Percentiles rank a stretch among this genome's conserved stretches.
phyloP scores from a whole-genome alignment of 2,113 vertebrate species.

The Ctenomys sociabilis region DNA sequence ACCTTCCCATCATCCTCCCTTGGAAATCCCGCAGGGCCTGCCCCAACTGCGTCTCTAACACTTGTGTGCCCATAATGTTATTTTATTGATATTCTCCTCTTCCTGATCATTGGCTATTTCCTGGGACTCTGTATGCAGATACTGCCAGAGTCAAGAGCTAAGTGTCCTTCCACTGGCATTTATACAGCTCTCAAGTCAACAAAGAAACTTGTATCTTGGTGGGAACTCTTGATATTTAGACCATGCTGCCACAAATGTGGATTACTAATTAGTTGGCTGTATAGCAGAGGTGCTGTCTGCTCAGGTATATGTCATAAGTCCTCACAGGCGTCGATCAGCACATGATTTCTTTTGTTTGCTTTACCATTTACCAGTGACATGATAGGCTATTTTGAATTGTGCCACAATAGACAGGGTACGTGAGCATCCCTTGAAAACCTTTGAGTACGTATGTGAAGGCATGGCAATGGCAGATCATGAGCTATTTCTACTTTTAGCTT shows the following conservation, averaged over 20 bases:
- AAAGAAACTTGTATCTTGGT: not conserved
- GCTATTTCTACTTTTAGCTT: not conserved
- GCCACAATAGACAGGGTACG: not conserved
- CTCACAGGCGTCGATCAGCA: not conserved
- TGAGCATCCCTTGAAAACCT: not conserved
- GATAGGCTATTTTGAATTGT: not conserved
- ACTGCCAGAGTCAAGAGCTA: not conserved
- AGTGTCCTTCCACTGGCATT: not conserved
- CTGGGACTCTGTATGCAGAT: not conserved
- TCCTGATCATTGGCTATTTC: not conserved
- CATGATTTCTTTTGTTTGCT: not conserved
- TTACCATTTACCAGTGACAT: not conserved
- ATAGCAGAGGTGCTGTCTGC: not conserved
- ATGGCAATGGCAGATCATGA: not conserved
- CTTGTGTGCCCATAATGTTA: not conserved
- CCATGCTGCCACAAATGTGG: not conserved
- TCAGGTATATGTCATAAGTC: not conserved
- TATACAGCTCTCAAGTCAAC: not conserved
- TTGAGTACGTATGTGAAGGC: not conserved
- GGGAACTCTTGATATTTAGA: not conserved
- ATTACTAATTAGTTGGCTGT: not conserved
- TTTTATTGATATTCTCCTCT: not conserved
- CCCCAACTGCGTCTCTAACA: not conserved
- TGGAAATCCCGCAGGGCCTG: not conserved
- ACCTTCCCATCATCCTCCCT: not conserved